Evolutionary conservation across 2,797 vertebrate genomes (phyloP), one percentile per base, ranked within the genome.

Genomic region (Amblyraja radiata): DNA sequence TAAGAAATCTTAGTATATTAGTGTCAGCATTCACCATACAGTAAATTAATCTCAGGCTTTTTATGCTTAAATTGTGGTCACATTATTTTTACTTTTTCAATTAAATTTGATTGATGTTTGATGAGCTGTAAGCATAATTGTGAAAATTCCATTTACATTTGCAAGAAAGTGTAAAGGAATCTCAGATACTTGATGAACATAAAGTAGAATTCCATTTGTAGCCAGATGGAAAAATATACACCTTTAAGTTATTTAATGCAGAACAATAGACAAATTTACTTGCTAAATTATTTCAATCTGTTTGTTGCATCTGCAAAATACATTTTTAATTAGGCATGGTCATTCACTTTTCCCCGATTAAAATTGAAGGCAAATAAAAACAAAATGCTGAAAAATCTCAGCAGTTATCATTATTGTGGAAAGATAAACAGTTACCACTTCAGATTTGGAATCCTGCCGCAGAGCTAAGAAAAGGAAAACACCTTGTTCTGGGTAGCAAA

Each of bases 1-100:
- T 23, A 84, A 61, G 10, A 84, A 28, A 84, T 84, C 54, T 58
- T 84, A 9, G 54, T 23, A 9, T 21, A 7, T 18, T 9, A 83
- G 9, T n/a, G 2, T 13, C 61, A 61, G n/a, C 25, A 84, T 54
- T 61, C 28, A 28, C 2, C 39, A 58, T 25, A 46, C 0, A n/a
- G 21, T 84, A 13, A 61, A n/a, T 10, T 16, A 83, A 83, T 58
- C 7, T 83, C 81, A 61, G 5, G 23, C 54, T 16, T 25, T 61
- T 84, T 84, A 28, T 83, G 54, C 28, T n/a, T 83, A 84, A 84
- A 61, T 84, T 84, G 10, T 61, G 81, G 54, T 84, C 25, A n/a
- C 10, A 1, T 54, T 5, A 7, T 68, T 68, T 68, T 81, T 54
- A 81, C 7, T 7, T 81, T 80, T 81, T 81, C 46, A 81, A 6